A percentile compares a stretch with the other conserved stretches of the same genome.
Conservation (phyloP, 1,140 invertebrate genomes). For the Temnothorax nylanderi region DNA sequence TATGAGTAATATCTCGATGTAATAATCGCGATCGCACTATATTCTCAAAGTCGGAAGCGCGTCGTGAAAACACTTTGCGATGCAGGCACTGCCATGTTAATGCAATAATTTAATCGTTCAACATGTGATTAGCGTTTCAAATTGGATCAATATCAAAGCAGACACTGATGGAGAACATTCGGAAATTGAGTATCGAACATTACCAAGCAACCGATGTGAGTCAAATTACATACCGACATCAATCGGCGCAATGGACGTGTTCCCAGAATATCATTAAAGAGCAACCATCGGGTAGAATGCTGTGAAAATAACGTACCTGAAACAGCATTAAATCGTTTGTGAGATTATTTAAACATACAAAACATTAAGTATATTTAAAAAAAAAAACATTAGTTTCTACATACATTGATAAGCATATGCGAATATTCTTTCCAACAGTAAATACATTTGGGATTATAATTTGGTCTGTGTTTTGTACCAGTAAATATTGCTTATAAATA, state of each 20-base stretch:
- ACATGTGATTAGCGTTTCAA: constrained; percentile 51
- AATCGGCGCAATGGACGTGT: constrained; percentile 34
- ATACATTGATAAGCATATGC: not conserved
- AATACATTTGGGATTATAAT: not conserved
- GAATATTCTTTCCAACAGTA: not conserved
- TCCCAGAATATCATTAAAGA: constrained; percentile 50
- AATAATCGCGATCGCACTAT: not conserved
- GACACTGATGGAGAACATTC: constrained; percentile 57
- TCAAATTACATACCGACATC: constrained; percentile 52
- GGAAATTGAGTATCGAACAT: constrained; percentile 61
- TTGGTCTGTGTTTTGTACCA: constrained; percentile 5
- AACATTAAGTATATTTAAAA: not conserved
- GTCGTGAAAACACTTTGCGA: constrained; percentile 22
- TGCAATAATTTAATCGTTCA: constrained; percentile 57
- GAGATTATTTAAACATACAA: not conserved
- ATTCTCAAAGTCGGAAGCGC: not conserved
- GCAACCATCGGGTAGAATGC: not conserved
- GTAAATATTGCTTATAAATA: constrained; percentile 46
- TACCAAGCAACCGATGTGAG: constrained; percentile 46
- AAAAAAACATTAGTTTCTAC: not conserved
- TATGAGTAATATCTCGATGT: not conserved
- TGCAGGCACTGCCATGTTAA: constrained; percentile 26
- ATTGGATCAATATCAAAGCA: constrained; percentile 62
- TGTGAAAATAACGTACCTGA: constrained; percentile 13
- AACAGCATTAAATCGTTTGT: constrained; percentile 1